These are phyloP conservation scores for Drosophila grimshawi DNA, from an alignment of 1,140 invertebrate genomes.

Conservation along the genomic window DNA sequence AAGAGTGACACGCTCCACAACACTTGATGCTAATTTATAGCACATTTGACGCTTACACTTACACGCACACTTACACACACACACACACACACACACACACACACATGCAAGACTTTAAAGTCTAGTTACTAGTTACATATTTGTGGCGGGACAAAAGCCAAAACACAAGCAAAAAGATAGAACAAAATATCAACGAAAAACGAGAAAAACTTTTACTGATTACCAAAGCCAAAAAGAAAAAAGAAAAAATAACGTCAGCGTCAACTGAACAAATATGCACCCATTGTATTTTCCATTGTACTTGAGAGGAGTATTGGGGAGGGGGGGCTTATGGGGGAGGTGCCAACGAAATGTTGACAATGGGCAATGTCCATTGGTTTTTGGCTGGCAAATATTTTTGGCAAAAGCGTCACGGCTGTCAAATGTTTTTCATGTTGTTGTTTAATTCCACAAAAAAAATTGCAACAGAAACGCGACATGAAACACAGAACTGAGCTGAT, in stretches of 20 bases:
- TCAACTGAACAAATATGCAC: constrained; percentile 40
- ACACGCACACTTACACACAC: constrained; percentile 7
- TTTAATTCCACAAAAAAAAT: constrained; percentile 31
- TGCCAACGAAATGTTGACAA: constrained; percentile 30
- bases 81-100: constrained; percentile 7
- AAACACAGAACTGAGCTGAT: constrained; percentile 25
- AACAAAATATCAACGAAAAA: constrained; percentile 2
- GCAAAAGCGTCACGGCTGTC: constrained; percentile 33
- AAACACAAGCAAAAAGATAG: constrained; percentile 17
- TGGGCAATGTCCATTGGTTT: constrained; percentile 38
- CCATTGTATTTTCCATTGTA: constrained; percentile 34
- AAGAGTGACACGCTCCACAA: constrained; percentile 34
- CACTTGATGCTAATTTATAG: constrained; percentile 44
- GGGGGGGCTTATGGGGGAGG: neutral
- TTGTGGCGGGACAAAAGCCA: constrained; percentile 14
- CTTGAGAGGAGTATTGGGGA: neutral
- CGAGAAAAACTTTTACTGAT: constrained; percentile 18
- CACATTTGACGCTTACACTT: constrained; percentile 11
- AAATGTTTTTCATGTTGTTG: constrained; percentile 38
- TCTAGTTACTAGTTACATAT: constrained; percentile 1
- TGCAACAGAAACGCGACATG: constrained; percentile 35
- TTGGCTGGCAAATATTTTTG: constrained; percentile 40
- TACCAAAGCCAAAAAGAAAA: constrained; percentile 5
- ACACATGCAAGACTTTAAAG: constrained; percentile 17
- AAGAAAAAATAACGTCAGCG: constrained; percentile 2